Conservation (phyloP, 1,140 invertebrate species). For the Heliconius himera region DNA sequence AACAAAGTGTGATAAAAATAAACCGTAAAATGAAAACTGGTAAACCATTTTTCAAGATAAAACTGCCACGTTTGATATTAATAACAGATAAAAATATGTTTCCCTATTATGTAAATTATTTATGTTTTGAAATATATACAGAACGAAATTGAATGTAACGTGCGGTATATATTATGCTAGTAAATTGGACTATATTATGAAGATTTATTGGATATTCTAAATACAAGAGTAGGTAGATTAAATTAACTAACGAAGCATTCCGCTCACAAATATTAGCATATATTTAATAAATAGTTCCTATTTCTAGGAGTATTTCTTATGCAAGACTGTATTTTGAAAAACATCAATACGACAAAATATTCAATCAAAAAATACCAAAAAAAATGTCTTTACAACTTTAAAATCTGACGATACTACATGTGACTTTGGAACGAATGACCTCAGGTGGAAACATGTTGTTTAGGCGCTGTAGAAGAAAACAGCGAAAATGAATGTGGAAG, state of each 20-base stretch:
- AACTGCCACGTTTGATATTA: slow-evolving; percentile 7
- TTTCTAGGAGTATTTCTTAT: too few relatives aligned
- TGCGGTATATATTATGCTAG: not conserved
- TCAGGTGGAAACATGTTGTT: not conserved
- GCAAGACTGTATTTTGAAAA: not conserved
- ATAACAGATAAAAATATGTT: slow-evolving; percentile 17
- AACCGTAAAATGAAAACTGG: slow-evolving; percentile 8
- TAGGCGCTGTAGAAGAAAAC: not conserved
- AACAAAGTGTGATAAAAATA: slow-evolving; percentile 11
- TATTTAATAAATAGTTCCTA: too few relatives aligned
- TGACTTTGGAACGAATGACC: not conserved
- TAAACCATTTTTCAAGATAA: not conserved
- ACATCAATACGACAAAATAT: not conserved
- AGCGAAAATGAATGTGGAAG: not conserved
- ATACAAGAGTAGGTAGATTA: not conserved
- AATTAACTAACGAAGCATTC: not conserved
- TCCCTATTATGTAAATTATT: slow-evolving; percentile 8
- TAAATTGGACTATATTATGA: slow-evolving; percentile 1
- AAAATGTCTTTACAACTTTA: not conserved
- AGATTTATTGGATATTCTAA: slow-evolving; percentile 1
- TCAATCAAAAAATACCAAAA: not conserved
- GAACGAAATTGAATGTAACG: not conserved
- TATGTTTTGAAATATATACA: slow-evolving; percentile 3
- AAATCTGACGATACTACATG: not conserved
- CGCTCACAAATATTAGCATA: not conserved